Conservation (phyloP, 2,888 invertebrate genomes). For the Dermolepida albohirtum region DNA sequence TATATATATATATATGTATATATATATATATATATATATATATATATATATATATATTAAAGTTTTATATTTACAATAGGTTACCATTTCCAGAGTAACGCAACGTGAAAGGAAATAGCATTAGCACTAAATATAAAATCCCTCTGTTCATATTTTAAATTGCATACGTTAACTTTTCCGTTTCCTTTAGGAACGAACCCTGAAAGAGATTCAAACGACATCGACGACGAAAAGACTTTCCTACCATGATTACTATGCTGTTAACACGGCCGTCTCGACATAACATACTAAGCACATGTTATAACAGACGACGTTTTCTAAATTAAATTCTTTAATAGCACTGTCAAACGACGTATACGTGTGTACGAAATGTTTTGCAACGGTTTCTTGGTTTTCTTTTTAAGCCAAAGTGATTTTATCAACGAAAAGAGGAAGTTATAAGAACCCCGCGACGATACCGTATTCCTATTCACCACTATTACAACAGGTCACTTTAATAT, state of each 20-base stretch:
- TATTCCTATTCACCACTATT: background rate
- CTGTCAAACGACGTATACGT: conserved; percentile 42
- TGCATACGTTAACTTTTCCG: no score
- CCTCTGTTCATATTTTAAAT: no score
- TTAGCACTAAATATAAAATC: no score
- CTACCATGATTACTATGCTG: conserved; percentile 27
- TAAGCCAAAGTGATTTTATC: conserved; percentile 18
- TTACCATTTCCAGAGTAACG: no score
- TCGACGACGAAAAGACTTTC: conserved; percentile 3
- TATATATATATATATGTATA: no score
- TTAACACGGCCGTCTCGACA: conserved; percentile 34
- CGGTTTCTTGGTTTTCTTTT: conserved; percentile 22
- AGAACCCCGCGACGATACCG: background rate
- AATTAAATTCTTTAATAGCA: conserved; percentile 47
- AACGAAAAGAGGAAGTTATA: background rate
- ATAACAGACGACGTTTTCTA: conserved; percentile 43
- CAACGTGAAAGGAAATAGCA: no score
- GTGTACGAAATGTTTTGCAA: conserved; percentile 22
- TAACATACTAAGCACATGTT: conserved; percentile 37
- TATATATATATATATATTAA: no score
- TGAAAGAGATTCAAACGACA: conserved; percentile 29
- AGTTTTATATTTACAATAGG: no score
- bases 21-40: no score
- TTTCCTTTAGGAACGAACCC: background rate
- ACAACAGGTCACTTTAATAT: conserved; percentile 43